These are phyloP conservation scores for Seriola rivoliana DNA, from an alignment of 2,113 vertebrate species.

Conservation along the genomic window DNA sequence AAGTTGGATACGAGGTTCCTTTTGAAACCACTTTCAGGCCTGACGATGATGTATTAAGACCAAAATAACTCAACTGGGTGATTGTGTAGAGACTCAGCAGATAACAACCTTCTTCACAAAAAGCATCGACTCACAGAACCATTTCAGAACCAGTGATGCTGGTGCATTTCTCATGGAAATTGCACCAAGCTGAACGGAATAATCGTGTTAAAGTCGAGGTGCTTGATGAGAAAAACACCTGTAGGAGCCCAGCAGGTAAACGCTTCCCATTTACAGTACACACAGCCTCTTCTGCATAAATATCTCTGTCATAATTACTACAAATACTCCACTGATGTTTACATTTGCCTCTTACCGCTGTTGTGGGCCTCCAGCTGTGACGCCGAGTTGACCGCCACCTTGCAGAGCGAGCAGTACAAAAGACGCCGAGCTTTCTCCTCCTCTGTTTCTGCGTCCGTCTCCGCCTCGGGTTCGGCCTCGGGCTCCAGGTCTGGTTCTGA, in stretches of 20 bases:
- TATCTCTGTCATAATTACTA: background rate
- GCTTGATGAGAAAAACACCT: background rate
- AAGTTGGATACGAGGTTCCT: conserved; percentile 11
- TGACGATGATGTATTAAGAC: conserved; percentile 5
- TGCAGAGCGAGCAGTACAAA: conserved; percentile 98
- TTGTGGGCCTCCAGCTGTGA: conserved; percentile 99
- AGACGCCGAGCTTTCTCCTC: conserved; percentile 95
- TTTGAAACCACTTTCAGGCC: conserved; percentile 15
- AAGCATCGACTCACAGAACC: background rate
- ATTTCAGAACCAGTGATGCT: background rate
- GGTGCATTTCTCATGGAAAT: background rate
- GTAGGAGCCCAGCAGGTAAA: background rate
- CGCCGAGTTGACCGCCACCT: conserved; percentile 97
- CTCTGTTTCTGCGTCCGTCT: conserved; percentile 91
- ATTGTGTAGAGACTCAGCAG: background rate
- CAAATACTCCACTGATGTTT: no score
- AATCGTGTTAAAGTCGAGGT: background rate
- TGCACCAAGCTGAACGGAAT: background rate
- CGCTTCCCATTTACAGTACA: background rate
- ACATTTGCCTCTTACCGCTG: conserved; percentile 87
- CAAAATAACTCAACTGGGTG: background rate
- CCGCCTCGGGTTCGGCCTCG: conserved; percentile 61
- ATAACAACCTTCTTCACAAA: conserved; percentile 14
- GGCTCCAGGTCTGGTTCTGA: conserved; percentile 62
- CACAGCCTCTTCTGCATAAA: background rate